Evolutionary conservation across 2,113 vertebrate genomes (phyloP), one percentile per base, ranked within the genome.

Genomic region (Passer montanus): DNA sequence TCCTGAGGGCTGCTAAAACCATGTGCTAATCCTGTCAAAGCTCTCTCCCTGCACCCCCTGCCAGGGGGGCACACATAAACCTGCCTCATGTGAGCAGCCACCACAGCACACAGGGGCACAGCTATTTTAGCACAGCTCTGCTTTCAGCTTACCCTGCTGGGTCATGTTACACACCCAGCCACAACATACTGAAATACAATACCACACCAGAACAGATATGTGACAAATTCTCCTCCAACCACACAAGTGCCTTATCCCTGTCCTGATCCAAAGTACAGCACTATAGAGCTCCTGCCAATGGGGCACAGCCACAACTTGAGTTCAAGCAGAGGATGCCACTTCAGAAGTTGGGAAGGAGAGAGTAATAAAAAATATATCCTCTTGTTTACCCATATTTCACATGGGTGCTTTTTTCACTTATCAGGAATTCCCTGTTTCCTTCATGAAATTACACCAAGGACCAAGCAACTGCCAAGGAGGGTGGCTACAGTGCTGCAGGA

Each of bases 401-500:
- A 28, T 13, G 21, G 2, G 4, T 68, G 28, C 17, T 79, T 33
- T 26, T 33, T 27, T 47, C 59, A 27, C 11, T 52, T 66, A 46
- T 30, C 28, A 83, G 47, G 56, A 95, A 59, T 70, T 74, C 50
- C 41, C 44, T 30, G 10, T 41, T 81, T 33, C 23, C 66, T 81
- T 35, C 33, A 22, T 15, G 73, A 70, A 66, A 93, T 28, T 7
- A 46, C 60, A 62, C 6, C 5, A 4, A 50, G 33, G 35, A 77
- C 28, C 17, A 52, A 72, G 31, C 9, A n/a, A 18, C 30, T 44
- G 24, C 63, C 52, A 30, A 58, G 66, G 20, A 76, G 43, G 20
- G 20, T 0, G 0, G 47, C 33, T 53, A 17, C 0, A 0, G 33
- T 43, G 44, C 69, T 31, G 78, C 35, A 47, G 46, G 28, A 60